Percentiles rank a stretch among this genome's conserved stretches.
phyloP scores from a whole-genome alignment of 2,888 invertebrate genomes.

The Drosophila colorata region DNA sequence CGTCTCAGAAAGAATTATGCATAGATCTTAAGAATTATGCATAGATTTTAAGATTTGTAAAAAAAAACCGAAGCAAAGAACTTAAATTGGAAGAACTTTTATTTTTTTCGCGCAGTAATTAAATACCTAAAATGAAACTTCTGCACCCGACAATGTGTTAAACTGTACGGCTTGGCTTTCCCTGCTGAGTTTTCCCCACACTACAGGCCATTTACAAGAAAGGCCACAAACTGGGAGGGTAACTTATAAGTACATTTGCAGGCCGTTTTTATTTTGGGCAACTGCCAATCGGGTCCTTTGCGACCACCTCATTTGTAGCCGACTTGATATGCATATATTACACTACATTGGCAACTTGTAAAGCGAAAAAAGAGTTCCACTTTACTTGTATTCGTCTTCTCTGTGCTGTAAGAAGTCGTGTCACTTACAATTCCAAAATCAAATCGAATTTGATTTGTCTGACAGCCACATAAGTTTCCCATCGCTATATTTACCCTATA shows the following conservation, averaged over 20 bases:
- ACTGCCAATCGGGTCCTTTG: not conserved
- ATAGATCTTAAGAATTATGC: slow-evolving; percentile 39
- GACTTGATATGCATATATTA: slow-evolving; percentile 25
- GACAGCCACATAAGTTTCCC: slow-evolving; percentile 35
- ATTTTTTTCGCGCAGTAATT: slow-evolving; percentile 6
- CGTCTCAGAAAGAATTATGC: slow-evolving; percentile 22
- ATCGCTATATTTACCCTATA: slow-evolving; percentile 35
- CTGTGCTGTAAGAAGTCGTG: slow-evolving; percentile 8
- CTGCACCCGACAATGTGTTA: not conserved
- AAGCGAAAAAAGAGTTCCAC: slow-evolving; percentile 40
- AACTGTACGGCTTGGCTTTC: slow-evolving; percentile 7
- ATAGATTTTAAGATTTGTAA: slow-evolving; percentile 42
- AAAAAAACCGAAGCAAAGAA: slow-evolving; percentile 1
- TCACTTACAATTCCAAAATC: slow-evolving; percentile 2
- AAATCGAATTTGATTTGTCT: slow-evolving; percentile 50
- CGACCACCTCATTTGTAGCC: not conserved
- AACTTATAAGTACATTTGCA: no score
- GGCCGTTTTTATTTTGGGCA: not conserved
- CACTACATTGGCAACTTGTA: slow-evolving; percentile 6
- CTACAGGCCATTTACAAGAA: slow-evolving; percentile 2
- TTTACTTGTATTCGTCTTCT: slow-evolving; percentile 14
- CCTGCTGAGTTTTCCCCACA: not conserved
- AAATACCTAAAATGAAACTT: slow-evolving; percentile 10
- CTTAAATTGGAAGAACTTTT: not conserved
- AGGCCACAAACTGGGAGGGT: no score